phyloP scores from a whole-genome alignment of 1,140 invertebrate genomes.

The Papilio helenus region DNA sequence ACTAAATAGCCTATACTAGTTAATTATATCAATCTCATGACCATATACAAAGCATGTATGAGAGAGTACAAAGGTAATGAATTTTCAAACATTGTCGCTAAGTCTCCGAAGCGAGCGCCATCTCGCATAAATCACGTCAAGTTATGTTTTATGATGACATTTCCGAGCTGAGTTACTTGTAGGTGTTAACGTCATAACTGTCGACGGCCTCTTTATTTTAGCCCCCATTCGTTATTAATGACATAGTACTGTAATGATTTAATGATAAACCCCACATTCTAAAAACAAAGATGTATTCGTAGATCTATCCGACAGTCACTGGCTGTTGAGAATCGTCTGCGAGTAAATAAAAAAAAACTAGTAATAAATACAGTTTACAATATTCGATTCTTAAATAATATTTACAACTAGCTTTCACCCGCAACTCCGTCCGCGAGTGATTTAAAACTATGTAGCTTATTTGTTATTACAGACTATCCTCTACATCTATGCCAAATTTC shows the following conservation, averaged over 20 bases:
- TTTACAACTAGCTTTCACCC: no score
- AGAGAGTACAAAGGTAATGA: constrained; percentile 12
- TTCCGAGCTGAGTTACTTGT: constrained; percentile 43
- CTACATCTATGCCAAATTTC: no score
- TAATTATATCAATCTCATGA: not conserved
- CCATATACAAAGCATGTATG: not conserved
- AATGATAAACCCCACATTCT: constrained; percentile 42
- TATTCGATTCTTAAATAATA: no score
- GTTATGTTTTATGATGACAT: constrained; percentile 64
- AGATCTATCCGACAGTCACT: not conserved
- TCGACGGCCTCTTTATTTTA: constrained; percentile 56
- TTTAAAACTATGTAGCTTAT: no score
- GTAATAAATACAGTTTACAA: no score
- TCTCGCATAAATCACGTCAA: constrained; percentile 59
- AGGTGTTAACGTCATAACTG: constrained; percentile 68
- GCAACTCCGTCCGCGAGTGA: no score
- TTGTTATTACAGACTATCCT: no score
- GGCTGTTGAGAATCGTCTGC: no score
- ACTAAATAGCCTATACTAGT: not conserved
- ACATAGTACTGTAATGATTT: constrained; percentile 52
- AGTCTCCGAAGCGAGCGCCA: not conserved
- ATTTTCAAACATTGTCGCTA: constrained; percentile 32
- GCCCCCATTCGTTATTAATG: constrained; percentile 57
- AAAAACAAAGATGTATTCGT: not conserved
- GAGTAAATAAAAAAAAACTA: no score